These are phyloP conservation scores for Arge pagana DNA, from an alignment of 2,888 invertebrate genomes.

Conservation along the genomic window DNA sequence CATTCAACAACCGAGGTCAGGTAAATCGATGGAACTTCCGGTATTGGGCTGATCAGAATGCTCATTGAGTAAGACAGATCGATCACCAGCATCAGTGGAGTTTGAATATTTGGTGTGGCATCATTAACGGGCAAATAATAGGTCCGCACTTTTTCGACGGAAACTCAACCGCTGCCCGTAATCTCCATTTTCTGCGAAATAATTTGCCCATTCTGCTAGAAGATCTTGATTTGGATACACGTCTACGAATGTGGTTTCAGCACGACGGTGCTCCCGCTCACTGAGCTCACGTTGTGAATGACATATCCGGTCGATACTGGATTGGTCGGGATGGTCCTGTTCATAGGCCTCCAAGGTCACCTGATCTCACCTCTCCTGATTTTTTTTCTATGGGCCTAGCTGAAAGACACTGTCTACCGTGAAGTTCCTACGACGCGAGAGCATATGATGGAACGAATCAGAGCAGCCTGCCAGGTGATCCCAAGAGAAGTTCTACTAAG, in stretches of 20 bases:
- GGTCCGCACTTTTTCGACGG: conserved; percentile 33
- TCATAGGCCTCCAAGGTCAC: no score
- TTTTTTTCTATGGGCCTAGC: no score
- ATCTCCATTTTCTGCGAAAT: conserved; percentile 30
- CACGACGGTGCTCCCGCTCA: conserved; percentile 39
- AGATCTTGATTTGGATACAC: conserved; percentile 24
- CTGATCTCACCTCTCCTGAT: no score
- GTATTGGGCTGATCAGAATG: conserved; percentile 17
- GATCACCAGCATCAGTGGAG: no score
- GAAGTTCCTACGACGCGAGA: conserved; percentile 14
- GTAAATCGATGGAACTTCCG: neutral
- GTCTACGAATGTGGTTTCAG: conserved; percentile 28
- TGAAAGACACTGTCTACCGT: conserved; percentile 7
- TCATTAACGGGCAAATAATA: conserved; percentile 23
- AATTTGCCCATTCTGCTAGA: conserved; percentile 23
- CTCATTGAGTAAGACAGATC: conserved; percentile 18
- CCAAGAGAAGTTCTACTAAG: conserved; percentile 13
- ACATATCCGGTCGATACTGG: no score
- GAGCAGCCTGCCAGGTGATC: conserved; percentile 12
- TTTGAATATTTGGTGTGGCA: no score
- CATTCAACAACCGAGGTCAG: neutral
- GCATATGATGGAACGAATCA: conserved; percentile 11
- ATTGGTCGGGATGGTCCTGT: no score
- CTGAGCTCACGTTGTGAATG: conserved; percentile 20
- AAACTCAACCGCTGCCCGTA: conserved; percentile 27